Evolutionary conservation across 1,140 invertebrate genomes (phyloP), one percentile per base, ranked within the genome.

Genomic region (Venturia canescens): DNA sequence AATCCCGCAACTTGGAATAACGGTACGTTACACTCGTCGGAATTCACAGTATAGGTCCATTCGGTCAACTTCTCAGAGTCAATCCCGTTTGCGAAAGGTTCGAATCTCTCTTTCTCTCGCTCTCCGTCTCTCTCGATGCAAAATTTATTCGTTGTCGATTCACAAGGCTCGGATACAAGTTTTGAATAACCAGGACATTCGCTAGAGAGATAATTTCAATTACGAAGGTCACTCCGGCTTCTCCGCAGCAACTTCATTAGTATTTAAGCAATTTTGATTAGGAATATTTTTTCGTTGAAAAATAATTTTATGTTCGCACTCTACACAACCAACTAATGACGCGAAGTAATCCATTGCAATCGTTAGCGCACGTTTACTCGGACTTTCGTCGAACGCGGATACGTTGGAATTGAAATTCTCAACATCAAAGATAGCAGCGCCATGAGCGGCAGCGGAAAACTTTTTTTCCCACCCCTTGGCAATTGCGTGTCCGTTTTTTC

Each of bases 11-110:
- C 60, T 3, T 18, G n/a, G 60, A 89, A 82, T 91, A 91, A 91
- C 90, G 90, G 90, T 90, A 90, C 85, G 85, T 86, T 85, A 88
- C 85, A 86, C 86, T 89, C 88, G 85, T 91, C 83, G 89, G 89
- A 90, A 90, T 91, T 90, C 29, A 69, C 29, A 31, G 84, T 86
- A 86, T 70, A 86, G 87, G 87, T 89, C 86, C 87, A 91, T 90
- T 89, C 87, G 86, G 84, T 88, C 85, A 80, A 81, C 81, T 79
- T 48, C 72, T 57, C 79, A 74, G 31, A 67, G 78, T 83, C 72
- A 77, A 84, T 87, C 82, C 84, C 82, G 80, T 82, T 83, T 63
- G 81, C 69, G 69, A 82, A 66, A 74, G 81, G 77, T 83, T 74
- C 70, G 48, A 77, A 70, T 66, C 66, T 69, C 38, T 50, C 31